Evolutionary conservation across 1,140 invertebrate species (phyloP), one percentile per base, ranked within the genome.

Genomic region (Cotesia typhae): DNA sequence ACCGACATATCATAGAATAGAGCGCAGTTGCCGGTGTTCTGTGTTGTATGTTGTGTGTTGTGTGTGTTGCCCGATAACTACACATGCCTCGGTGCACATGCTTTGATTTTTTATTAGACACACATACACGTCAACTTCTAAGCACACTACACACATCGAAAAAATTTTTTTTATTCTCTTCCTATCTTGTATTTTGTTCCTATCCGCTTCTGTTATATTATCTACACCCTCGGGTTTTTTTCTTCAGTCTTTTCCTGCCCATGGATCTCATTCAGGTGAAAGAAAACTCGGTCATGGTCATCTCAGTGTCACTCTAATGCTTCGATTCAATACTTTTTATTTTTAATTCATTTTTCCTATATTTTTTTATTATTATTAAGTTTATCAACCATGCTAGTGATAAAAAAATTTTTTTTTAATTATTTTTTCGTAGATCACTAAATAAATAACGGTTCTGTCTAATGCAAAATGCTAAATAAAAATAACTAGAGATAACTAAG

Each of bases 61-160:
- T 77, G 73, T 75, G 71, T 74, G 67, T 67, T 57, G 41, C 68
- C 66, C 35, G 59, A 51, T 37, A 71, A 66, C 70, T 37, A 59
- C 61, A 71, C 28, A 78, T 69, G 73, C 72, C 47, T 35, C 75
- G 67, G 71, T 81, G 76, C 81, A 79, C 79, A 75, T 79, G 79
- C 80, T 78, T 81, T 78, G 38, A 73, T 75, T 77, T 70, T 73
- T 75, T 71, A 47, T 68, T 71, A 72, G 60, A 60, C 60, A 72
- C 37, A 51, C 70, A 53, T 66, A 60, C 47, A 41, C 53, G 41
- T 10, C 10, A 6, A 6, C 41, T 9, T 47, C 5, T 47, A 47
- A 47, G 10, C 5, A 47, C 41, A 1, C 38, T 41, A 28, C 10
- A 47, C 41, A 47, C 41, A 47, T 9, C 6, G 6, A 47, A 9